Conservation (phyloP, 2,888 invertebrate genomes). For the Diaphora mendica region DNA sequence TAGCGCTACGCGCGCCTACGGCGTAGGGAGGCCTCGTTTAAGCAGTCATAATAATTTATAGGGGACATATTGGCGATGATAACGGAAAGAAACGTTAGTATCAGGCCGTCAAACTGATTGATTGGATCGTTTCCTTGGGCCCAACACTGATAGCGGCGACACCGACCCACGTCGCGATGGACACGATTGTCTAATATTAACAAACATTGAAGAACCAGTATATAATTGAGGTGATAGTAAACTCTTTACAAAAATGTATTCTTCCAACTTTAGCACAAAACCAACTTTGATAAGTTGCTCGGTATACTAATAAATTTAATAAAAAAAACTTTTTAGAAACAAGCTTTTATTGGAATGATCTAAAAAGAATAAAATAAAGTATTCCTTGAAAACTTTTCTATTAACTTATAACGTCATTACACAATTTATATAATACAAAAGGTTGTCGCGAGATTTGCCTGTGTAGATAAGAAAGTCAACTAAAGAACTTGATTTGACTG, state of each 20-base stretch:
- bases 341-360: too few relatives aligned
- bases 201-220: background rate
- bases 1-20: constrained; percentile 26
- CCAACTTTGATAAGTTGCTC: too few relatives aligned
- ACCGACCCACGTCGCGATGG: constrained; percentile 25
- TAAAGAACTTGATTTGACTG: too few relatives aligned
- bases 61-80: constrained; percentile 49
- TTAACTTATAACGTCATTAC: too few relatives aligned
- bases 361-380: too few relatives aligned
- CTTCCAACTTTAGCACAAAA: background rate
- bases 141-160: constrained; percentile 42
- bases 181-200: constrained; percentile 8
- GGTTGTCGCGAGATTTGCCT: too few relatives aligned
- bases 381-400: too few relatives aligned
- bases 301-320: too few relatives aligned
- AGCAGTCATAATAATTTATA: constrained; percentile 47
- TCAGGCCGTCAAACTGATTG: constrained; percentile 54
- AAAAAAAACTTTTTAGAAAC: too few relatives aligned
- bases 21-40: constrained; percentile 28
- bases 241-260: background rate
- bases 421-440: too few relatives aligned
- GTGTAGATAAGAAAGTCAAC: too few relatives aligned
- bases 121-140: constrained; percentile 52
- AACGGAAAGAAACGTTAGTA: constrained; percentile 49
- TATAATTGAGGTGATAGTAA: background rate